Evolutionary conservation across 2,888 invertebrate species (phyloP).

Genomic region (Mythimna loreyi): DNA sequence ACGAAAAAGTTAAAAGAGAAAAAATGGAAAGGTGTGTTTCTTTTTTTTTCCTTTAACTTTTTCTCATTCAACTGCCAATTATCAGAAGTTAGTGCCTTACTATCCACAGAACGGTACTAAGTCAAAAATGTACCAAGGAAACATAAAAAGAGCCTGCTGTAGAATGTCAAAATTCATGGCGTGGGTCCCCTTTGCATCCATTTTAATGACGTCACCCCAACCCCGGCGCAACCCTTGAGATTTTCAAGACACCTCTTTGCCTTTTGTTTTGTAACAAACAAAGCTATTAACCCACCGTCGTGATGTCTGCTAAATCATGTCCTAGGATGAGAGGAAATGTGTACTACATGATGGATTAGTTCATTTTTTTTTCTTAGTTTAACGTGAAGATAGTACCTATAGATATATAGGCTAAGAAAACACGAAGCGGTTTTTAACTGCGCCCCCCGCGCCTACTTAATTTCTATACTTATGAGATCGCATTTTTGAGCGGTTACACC

Average conservation of each 20-base stretch:
- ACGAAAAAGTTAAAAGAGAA: too few species aligned
- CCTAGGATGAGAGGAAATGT: not conserved
- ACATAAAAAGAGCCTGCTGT: conserved; percentile 67
- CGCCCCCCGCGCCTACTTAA: too few species aligned
- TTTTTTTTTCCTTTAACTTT: too few species aligned
- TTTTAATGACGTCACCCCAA: conserved; percentile 85
- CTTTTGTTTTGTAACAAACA: conserved; percentile 72
- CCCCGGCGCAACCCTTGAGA: conserved; percentile 76
- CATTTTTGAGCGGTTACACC: too few species aligned
- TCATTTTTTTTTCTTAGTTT: not conserved
- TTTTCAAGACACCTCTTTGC: conserved; percentile 66
- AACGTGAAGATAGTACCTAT: not conserved
- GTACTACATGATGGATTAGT: not conserved
- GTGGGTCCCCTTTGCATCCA: conserved; percentile 76
- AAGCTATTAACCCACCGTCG: conserved; percentile 45
- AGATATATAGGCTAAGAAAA: too few species aligned
- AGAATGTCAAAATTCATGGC: conserved; percentile 74
- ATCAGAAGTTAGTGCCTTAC: not conserved
- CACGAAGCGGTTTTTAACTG: too few species aligned
- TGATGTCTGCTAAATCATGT: conserved; percentile 17
- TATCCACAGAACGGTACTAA: not conserved
- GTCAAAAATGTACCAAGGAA: not conserved
- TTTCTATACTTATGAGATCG: too few species aligned
- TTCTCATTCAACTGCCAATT: too few species aligned
- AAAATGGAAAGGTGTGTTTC: too few species aligned